phyloP scores from a whole-genome alignment of 2,888 invertebrate species.

The Caradrina clavipalpis region DNA sequence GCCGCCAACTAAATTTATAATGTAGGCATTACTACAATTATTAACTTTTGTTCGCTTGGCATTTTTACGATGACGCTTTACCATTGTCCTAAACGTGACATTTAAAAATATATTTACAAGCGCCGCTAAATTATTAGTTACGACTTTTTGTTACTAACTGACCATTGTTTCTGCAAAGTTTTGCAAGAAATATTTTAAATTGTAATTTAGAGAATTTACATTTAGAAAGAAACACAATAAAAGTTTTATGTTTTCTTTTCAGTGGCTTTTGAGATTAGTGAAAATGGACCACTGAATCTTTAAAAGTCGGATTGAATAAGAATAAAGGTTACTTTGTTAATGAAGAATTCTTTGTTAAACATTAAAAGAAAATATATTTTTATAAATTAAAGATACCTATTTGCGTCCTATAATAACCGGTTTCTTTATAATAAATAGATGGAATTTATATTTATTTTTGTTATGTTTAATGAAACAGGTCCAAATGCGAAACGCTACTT shows the following conservation, averaged over 20 bases:
- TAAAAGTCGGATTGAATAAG: constrained; percentile 27
- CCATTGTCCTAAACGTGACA: constrained; percentile 44
- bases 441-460: too few relatives aligned
- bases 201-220: constrained; percentile 39
- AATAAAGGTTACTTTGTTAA: constrained; percentile 7
- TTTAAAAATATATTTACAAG: constrained; percentile 40
- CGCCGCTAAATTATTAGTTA: constrained; percentile 29
- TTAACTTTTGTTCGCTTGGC: constrained; percentile 43
- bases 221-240: constrained; percentile 34
- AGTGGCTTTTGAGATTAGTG: constrained; percentile 26
- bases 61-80: constrained; percentile 45
- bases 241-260: constrained; percentile 33
- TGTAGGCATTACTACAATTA: constrained; percentile 38
- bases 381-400: not conserved
- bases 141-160: constrained; percentile 29
- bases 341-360: constrained; percentile 27
- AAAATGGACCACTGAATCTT: constrained; percentile 38
- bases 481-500: not conserved
- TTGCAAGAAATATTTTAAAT: constrained; percentile 21
- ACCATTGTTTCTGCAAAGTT: constrained; percentile 32
- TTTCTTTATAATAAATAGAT: not conserved
- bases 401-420: not conserved
- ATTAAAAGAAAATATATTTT: constrained; percentile 22
- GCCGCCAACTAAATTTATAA: constrained; percentile 49
- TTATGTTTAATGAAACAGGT: not conserved